phyloP scores from a whole-genome alignment of 2,888 invertebrate species.

The Tenthredo notha region DNA sequence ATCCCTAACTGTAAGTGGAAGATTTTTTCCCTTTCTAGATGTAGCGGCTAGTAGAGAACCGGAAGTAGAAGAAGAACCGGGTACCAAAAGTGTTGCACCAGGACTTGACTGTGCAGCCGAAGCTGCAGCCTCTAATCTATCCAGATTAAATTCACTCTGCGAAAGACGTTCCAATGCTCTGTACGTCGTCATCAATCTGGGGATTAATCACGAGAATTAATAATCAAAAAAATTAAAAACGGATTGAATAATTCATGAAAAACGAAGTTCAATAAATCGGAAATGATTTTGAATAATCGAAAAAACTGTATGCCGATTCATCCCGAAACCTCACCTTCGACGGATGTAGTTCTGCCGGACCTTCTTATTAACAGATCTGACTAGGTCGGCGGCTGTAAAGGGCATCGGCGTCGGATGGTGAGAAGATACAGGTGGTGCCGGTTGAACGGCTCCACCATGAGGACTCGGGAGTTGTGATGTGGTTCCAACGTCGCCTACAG shows the following conservation, averaged over 20 bases:
- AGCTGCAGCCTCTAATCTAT: slow-evolving; percentile 84
- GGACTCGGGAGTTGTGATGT: slow-evolving; percentile 92
- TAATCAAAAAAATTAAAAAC: background rate
- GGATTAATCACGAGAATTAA: background rate
- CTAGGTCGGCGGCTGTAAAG: slow-evolving; percentile 85
- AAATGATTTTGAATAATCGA: background rate
- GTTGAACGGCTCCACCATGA: slow-evolving; percentile 82
- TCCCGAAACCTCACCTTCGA: slow-evolving; percentile 76
- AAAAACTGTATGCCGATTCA: background rate
- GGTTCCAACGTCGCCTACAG: slow-evolving; percentile 87
- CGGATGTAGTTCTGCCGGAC: slow-evolving; percentile 91
- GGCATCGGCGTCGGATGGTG: slow-evolving; percentile 79
- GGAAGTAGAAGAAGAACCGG: slow-evolving; percentile 73
- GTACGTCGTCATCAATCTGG: slow-evolving; percentile 88
- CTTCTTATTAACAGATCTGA: slow-evolving; percentile 90
- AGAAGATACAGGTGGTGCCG: slow-evolving; percentile 69
- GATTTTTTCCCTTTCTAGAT: slow-evolving; percentile 79
- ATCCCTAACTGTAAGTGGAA: slow-evolving; percentile 87
- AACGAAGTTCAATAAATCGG: background rate
- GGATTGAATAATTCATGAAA: background rate
- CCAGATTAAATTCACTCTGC: slow-evolving; percentile 92
- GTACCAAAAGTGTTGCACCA: slow-evolving; percentile 76
- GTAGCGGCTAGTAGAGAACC: slow-evolving; percentile 78
- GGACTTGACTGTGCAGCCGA: slow-evolving; percentile 78
- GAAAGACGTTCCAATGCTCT: slow-evolving; percentile 89